A percentile compares a stretch with the other conserved stretches of the same genome.
These are phyloP conservation scores for Seriola aureovittata DNA, from an alignment of 2,113 vertebrate genomes.

Conservation along the genomic window DNA sequence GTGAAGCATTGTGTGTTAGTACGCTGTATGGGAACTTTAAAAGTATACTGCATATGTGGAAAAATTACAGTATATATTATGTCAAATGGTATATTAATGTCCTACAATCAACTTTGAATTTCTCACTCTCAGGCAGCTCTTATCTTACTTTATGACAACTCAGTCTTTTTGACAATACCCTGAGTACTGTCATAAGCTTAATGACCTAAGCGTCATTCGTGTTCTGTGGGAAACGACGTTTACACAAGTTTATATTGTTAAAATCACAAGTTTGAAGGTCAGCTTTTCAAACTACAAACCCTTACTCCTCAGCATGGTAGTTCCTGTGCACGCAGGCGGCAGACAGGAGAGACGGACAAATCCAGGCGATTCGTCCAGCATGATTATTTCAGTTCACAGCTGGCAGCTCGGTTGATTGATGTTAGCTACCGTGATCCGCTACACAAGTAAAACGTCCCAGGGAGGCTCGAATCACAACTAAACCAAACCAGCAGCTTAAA, in stretches of 20 bases:
- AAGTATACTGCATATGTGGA: neutral
- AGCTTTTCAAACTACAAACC: slow-evolving; percentile 15
- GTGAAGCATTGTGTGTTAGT: neutral
- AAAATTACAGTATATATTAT: too few species aligned
- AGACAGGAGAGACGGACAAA: slow-evolving; percentile 4
- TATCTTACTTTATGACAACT: neutral
- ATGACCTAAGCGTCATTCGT: neutral
- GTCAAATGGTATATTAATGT: neutral
- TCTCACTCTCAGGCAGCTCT: neutral
- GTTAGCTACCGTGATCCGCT: slow-evolving; percentile 14
- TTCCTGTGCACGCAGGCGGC: neutral
- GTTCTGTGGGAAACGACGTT: neutral
- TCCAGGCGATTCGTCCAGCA: neutral
- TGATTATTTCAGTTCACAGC: neutral
- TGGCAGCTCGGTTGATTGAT: neutral
- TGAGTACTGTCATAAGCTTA: neutral
- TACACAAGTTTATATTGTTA: neutral
- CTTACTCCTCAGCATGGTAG: neutral
- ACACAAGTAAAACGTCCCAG: slow-evolving; percentile 26
- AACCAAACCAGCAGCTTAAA: neutral
- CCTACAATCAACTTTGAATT: neutral
- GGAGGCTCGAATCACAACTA: slow-evolving; percentile 2
- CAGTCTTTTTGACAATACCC: neutral
- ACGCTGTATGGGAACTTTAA: neutral
- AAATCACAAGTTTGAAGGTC: slow-evolving; percentile 15